Base-by-base conservation (phyloP, 2,888 invertebrate species). In the Panopea generosa region DNA sequence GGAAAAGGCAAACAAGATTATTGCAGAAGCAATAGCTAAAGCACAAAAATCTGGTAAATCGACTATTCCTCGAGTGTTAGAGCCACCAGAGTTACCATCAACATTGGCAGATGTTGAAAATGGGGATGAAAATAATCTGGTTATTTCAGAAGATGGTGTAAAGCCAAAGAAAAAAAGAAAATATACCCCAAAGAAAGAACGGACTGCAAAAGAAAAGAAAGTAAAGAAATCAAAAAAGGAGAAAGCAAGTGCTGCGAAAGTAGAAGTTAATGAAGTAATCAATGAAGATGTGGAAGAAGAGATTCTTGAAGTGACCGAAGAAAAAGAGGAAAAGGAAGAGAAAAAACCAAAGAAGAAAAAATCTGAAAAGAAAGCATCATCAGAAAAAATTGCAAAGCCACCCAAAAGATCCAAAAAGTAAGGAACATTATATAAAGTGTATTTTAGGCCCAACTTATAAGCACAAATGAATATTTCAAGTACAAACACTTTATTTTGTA, bases 11-110 rank as follows among this genome's bases (percentile, higher is more conserved):
- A 85, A 89, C 73, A 82, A 86, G 53, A 89, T 89, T 18, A 86
- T 88, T 26, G 84, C 86, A 20, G 88, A 89, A 73, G 89, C 89
- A 20, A 86, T 89, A 11, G 89, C 86, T 1, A 87, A 87, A 49
- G 89, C 89, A 3, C 85, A 88, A 65, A 77, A 75, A 50, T 85
- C 87, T 16, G 83, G 80, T 7, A 66, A 63, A 20, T 55, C 57
- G 3, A 49, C 71, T 9, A 65, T 81, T 40, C 77, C 77, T 20
- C 29, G 72, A 24, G 77, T 87, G 9, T 45, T 86, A 2, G 77
- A 85, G 16, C 83, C 86, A 11, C 82, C 84, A 18, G 77, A 75
- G 6, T 75, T 86, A 29, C 86, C 86, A n/a, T 76, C 86, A 20
- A 86, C 88, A 1, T 80, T 89, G 26, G 84, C 79, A 16, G 87